A percentile compares a stretch with the other conserved stretches of the same genome.
Evolutionary conservation across 2,888 invertebrate genomes (phyloP).

Genomic region (Cephus nigrinus): DNA sequence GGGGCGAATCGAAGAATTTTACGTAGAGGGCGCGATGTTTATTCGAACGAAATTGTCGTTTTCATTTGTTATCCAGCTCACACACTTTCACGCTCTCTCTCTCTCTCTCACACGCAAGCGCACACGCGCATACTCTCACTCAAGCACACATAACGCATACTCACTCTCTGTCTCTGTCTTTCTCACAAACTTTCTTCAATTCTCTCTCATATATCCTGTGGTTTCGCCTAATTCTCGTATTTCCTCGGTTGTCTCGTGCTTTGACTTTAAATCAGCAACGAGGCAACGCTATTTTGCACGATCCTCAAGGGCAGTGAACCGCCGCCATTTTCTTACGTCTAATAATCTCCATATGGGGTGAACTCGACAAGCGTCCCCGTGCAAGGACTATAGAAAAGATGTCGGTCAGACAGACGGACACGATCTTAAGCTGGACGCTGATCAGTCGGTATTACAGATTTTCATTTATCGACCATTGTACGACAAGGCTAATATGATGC

Average conservation of each 20-base stretch:
- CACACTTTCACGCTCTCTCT: neutral
- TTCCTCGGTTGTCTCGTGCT: neutral
- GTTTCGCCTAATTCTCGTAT: neutral
- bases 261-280: neutral
- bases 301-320: neutral
- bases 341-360: neutral
- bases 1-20: neutral
- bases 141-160: neutral
- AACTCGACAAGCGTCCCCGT: neutral
- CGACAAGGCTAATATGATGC: neutral
- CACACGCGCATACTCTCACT: no score
- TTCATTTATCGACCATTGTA: neutral
- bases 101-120: no score
- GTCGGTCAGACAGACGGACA: neutral
- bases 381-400: neutral
- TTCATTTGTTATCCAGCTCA: neutral
- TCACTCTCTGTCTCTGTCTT: neutral
- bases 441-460: neutral
- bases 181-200: constrained; percentile 10
- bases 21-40: neutral
- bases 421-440: neutral
- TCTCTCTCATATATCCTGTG: constrained; percentile 25
- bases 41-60: neutral
- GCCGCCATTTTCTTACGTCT: constrained; percentile 1
- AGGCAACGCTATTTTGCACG: neutral